Evolutionary conservation across 2,113 vertebrate species (phyloP).

Genomic region (Cyanoramphus novaezelandiae): DNA sequence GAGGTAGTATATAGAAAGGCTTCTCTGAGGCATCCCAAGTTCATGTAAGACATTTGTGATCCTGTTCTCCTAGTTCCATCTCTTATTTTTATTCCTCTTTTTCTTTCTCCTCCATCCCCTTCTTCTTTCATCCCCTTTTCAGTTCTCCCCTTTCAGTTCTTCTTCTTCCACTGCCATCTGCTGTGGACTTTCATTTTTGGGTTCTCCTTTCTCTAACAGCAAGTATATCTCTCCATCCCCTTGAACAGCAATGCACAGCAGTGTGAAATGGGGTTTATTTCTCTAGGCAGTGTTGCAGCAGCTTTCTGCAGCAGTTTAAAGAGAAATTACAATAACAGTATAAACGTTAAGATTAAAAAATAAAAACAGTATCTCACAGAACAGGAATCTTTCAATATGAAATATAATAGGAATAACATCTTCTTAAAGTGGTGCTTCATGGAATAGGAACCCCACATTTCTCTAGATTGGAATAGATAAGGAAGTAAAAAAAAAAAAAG

Average conservation of each 20-base stretch:
- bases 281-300: neutral
- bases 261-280: neutral
- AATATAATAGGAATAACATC: neutral
- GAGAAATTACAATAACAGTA: neutral
- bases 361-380: neutral
- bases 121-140: fast-evolving
- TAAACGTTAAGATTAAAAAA: neutral
- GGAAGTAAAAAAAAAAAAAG: neutral
- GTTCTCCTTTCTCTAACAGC: neutral
- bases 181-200: neutral
- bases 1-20: neutral
- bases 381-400: neutral
- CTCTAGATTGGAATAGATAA: neutral
- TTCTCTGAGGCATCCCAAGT: neutral
- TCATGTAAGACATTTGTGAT: neutral
- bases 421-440: neutral
- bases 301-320: neutral
- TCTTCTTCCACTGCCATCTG: neutral
- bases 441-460: constrained; percentile 6
- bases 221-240: neutral
- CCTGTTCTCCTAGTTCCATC: neutral
- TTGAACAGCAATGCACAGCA: neutral
- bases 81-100: neutral
- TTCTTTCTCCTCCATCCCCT: neutral
- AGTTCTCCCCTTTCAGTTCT: neutral